Conservation (phyloP, 2,113 vertebrate genomes). For the Hiodon tergisus region DNA sequence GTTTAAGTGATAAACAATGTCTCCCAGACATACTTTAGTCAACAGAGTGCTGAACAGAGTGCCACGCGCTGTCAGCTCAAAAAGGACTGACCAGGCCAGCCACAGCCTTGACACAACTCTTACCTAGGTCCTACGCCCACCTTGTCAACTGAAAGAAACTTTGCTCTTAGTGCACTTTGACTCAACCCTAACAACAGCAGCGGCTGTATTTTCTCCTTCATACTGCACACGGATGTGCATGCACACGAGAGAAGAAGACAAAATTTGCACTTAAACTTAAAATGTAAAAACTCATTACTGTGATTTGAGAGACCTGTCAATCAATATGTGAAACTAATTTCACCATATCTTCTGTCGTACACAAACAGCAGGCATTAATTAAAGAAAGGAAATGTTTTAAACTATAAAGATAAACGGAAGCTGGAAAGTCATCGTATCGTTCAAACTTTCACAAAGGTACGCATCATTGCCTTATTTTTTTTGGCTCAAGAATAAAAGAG, state of each 20-base stretch:
- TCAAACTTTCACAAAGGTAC: neutral
- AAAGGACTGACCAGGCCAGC: neutral
- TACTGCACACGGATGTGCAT: neutral
- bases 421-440: neutral
- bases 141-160: neutral
- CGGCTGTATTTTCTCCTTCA: neutral
- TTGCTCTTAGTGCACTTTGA: neutral
- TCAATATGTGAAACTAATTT: neutral
- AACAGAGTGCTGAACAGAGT: conserved; percentile 47
- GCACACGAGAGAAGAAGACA: no score
- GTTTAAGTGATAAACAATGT: conserved; percentile 70
- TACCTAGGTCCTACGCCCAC: no score
- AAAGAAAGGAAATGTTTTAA: neutral
- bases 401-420: neutral
- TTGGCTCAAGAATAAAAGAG: neutral
- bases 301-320: neutral
- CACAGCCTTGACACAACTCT: neutral
- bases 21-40: conserved; percentile 57
- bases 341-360: neutral
- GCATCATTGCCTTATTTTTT: neutral
- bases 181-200: neutral
- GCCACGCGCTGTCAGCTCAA: neutral
- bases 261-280: neutral
- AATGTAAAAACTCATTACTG: neutral
- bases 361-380: no score